Base-by-base conservation (phyloP, 2,113 vertebrate species). In the Pantherophis guttatus region DNA sequence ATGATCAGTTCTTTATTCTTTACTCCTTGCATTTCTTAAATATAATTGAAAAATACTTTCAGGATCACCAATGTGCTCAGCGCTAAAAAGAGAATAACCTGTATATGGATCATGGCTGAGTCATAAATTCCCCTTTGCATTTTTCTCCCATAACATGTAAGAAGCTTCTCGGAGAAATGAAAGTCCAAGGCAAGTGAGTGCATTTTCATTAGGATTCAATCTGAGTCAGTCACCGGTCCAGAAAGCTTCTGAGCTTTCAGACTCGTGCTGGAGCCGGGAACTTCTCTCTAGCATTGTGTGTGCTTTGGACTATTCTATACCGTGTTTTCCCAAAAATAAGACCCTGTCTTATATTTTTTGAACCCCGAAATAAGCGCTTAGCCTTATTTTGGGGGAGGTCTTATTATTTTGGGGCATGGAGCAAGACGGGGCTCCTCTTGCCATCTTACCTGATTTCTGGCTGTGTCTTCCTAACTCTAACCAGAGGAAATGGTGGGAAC, bases 1-100 rank as follows among this genome's bases (percentile, higher is more conserved):
- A 89, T 93, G 55, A 58, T 48, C 53, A 91, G 58, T 91, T 17
- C 7, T 92, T 87, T 93, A 65, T 91, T 81, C 59, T 94, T 94
- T 94, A 85, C 92, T 94, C 89, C 94, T 94, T 95, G 88, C 52
- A 90, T 94, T 81, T 89, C 91, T 94, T 85, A 52, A 86, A 57
- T 11, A 1, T 75, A 44, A 65, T 5, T 8, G 29, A 52, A 33
- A 90, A 24, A 62, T 44, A 29, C 5, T 87, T 23, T 4, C 58
- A 58, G 17, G 65, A 33, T 85, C 33, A 9, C 33, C 57, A 44
- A 58, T 90, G 33, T n/a, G 33, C 54, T 23, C 33, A 48, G 17
- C 8, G 1, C 29, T 86, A 50, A 86, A 53, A 24, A 52, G 75
- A 89, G 62, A 26, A 26, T 12, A 23, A 44, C 54, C 85, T 86